A percentile compares a stretch with the other conserved stretches of the same genome.
phyloP scores from a whole-genome alignment of 2,113 vertebrate genomes.

The Aegithalos caudatus region DNA sequence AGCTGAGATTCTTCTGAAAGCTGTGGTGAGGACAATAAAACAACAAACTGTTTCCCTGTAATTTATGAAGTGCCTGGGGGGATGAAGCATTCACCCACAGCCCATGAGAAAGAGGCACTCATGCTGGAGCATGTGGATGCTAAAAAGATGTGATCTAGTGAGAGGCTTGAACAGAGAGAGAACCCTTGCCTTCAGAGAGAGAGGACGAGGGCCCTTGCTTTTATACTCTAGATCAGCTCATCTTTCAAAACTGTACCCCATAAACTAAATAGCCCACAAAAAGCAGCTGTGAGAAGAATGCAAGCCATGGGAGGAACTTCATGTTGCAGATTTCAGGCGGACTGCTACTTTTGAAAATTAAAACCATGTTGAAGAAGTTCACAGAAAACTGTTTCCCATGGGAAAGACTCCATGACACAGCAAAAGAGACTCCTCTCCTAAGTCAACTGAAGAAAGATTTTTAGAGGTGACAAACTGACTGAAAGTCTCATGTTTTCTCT shows the following conservation, averaged over 20 bases:
- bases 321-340: fast-evolving
- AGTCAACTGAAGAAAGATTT: neutral
- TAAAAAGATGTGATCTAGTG: neutral
- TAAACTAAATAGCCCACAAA: neutral
- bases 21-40: neutral
- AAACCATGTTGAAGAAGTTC: neutral
- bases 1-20: neutral
- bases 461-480: neutral
- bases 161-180: neutral
- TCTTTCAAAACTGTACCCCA: neutral
- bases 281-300: neutral
- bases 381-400: neutral
- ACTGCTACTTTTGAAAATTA: neutral
- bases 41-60: neutral
- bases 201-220: neutral
- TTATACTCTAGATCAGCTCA: neutral
- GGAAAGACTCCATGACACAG: neutral
- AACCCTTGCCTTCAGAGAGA: neutral
- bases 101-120: neutral
- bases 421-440: neutral
- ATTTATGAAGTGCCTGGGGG: neutral
- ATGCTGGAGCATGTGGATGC: neutral
- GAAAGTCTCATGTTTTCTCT: neutral
- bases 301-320: neutral
- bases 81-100: neutral